Evolutionary conservation across 1,140 invertebrate genomes (phyloP).

Genomic region (Polyergus mexicanus): DNA sequence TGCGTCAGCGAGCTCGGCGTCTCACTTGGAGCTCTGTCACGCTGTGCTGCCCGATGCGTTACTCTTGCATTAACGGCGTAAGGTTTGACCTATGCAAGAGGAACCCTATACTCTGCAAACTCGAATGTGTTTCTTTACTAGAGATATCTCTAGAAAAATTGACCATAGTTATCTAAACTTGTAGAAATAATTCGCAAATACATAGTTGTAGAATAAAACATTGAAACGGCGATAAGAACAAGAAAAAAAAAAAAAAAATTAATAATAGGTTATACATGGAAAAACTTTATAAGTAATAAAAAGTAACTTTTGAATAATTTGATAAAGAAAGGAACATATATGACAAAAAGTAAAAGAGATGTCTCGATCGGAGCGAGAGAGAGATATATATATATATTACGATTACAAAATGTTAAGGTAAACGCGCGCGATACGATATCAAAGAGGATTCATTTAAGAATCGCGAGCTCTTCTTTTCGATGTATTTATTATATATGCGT

Average conservation of each 20-base stretch:
- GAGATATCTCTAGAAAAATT: not conserved
- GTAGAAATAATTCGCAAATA: not conserved
- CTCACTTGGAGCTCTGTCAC: constrained; percentile 52
- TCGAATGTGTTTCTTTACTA: not conserved
- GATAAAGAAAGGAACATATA: not conserved
- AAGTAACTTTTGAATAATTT: not conserved
- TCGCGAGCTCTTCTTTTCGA: constrained; percentile 25
- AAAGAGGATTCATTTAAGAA: not conserved
- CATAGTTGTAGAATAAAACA: not conserved
- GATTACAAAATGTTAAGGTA: not conserved
- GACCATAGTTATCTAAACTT: not conserved
- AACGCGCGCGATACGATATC: not conserved
- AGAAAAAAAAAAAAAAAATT: too few species aligned
- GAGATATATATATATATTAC: not conserved
- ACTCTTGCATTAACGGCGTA: constrained; percentile 4
- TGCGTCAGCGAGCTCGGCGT: constrained; percentile 58
- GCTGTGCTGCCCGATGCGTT: not conserved
- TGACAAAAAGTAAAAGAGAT: not conserved
- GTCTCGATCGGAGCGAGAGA: too few species aligned
- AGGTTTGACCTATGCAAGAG: not conserved
- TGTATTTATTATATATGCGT: not conserved
- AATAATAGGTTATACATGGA: not conserved
- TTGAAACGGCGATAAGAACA: not conserved
- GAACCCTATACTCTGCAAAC: not conserved
- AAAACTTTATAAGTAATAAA: not conserved